Percentiles rank a stretch among this genome's conserved stretches.
phyloP scores from a whole-genome alignment of 2,797 vertebrate genomes.

The Mallotus villosus region DNA sequence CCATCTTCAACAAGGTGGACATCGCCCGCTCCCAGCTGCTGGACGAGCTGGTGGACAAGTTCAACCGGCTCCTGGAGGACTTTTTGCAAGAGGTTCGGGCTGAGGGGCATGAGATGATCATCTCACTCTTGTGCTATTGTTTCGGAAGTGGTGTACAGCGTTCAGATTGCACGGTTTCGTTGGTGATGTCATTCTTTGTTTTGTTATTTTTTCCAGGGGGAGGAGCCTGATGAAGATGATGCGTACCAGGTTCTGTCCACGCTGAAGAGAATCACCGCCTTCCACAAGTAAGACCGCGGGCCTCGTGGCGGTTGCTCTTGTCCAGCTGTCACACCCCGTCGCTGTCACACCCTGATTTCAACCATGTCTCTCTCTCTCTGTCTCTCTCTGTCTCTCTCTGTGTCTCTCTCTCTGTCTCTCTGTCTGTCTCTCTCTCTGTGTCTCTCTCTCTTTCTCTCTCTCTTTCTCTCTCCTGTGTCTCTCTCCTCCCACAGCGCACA shows the following conservation, averaged over 20 bases:
- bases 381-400: background rate
- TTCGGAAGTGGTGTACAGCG: no score
- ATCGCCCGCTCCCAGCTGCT: slow-evolving; percentile 97
- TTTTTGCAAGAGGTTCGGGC: slow-evolving; percentile 92
- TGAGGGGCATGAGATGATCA: background rate
- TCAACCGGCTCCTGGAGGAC: slow-evolving; percentile 96
- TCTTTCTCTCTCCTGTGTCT: background rate
- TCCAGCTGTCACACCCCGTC: background rate
- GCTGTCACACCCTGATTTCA: background rate
- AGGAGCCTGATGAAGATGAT: slow-evolving; percentile 98
- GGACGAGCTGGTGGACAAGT: slow-evolving; percentile 97
- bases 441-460: background rate
- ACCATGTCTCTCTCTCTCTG: background rate
- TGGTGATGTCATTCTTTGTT: no score
- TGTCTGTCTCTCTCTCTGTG: background rate
- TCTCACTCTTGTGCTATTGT: background rate
- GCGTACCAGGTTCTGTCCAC: slow-evolving; percentile 98
- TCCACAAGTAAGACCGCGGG: slow-evolving; percentile 86
- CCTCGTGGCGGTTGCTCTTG: background rate
- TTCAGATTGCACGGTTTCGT: background rate
- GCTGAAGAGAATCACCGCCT: slow-evolving; percentile 97
- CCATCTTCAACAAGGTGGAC: slow-evolving; percentile 97
- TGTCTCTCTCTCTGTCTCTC: background rate
- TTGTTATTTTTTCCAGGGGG: slow-evolving; percentile 77
- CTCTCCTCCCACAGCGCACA: slow-evolving; percentile 80